Conservation (phyloP, 2,888 invertebrate genomes). For the Nemotelus pantherinus region DNA sequence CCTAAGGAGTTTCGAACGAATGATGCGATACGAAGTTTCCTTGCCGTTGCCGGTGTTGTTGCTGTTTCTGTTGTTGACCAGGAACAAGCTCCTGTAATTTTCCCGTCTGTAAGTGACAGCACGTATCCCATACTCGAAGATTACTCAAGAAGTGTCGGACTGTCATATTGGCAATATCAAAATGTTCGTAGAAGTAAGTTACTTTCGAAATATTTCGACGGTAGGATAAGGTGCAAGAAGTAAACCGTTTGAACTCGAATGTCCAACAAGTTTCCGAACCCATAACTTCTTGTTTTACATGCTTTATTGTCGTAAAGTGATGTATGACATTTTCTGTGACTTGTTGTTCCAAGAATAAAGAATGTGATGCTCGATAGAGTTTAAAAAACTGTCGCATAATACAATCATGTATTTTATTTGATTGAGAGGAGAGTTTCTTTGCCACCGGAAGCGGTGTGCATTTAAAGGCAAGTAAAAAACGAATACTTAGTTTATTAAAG, state of each 20-base stretch:
- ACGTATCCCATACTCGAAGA: conserved; percentile 26
- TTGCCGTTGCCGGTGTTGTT: not conserved
- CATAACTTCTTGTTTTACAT: conserved; percentile 40
- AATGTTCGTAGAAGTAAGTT: conserved; percentile 24
- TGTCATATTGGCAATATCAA: conserved; percentile 38
- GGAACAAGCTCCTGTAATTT: conserved; percentile 31
- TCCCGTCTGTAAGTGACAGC: conserved; percentile 38
- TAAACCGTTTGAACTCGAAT: conserved; percentile 21
- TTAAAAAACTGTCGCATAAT: too few species aligned
- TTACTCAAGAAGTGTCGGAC: conserved; percentile 13
- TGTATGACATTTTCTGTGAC: not conserved
- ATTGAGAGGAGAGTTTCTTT: too few species aligned
- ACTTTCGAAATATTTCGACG: conserved; percentile 15
- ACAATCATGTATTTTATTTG: too few species aligned
- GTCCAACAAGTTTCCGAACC: conserved; percentile 38
- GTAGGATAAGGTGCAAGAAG: not conserved
- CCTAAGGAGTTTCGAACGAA: conserved; percentile 14
- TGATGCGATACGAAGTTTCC: not conserved
- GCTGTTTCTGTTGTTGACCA: conserved; percentile 6
- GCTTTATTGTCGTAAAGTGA: conserved; percentile 27
- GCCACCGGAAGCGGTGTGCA: too few species aligned
- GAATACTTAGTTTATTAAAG: too few species aligned
- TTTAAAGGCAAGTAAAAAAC: too few species aligned
- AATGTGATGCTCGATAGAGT: too few species aligned
- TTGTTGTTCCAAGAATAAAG: too few species aligned